A percentile compares a stretch with the other conserved stretches of the same genome.
Conservation (phyloP, 2,888 invertebrate genomes). For the Cylindroiulus punctatus region DNA sequence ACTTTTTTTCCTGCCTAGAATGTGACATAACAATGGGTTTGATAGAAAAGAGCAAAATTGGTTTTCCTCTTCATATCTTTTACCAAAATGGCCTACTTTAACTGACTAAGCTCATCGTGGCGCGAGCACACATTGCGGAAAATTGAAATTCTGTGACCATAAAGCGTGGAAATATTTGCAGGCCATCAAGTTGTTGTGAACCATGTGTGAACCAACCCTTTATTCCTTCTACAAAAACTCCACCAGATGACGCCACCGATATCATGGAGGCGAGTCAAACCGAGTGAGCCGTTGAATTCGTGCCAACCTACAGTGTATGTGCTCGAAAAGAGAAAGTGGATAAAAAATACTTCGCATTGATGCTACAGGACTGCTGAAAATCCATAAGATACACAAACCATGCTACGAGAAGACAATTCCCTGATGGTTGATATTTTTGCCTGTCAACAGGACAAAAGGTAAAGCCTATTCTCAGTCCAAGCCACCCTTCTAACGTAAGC, state of each 20-base stretch:
- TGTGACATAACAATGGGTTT: too few relatives aligned
- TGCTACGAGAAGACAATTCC: neutral
- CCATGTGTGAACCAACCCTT: neutral
- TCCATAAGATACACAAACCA: neutral
- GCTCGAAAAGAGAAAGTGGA: conserved; percentile 4
- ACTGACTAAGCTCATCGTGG: too few relatives aligned
- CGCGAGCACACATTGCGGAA: neutral
- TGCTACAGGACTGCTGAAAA: neutral
- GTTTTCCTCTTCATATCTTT: too few relatives aligned
- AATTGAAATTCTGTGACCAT: neutral
- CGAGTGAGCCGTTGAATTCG: neutral
- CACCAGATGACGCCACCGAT: conserved; percentile 3
- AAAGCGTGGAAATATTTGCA: neutral
- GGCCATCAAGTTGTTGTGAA: too few relatives aligned
- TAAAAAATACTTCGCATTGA: neutral
- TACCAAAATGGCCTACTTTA: neutral
- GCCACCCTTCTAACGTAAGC: neutral
- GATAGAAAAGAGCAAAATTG: too few relatives aligned
- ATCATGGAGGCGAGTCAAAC: neutral
- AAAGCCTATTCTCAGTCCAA: neutral
- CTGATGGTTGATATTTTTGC: neutral
- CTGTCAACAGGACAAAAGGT: neutral
- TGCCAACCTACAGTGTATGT: neutral
- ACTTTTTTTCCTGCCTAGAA: neutral
- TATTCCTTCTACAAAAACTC: neutral